These are phyloP conservation scores for Upupa epops DNA, from an alignment of 2,113 vertebrate species.

Conservation along the genomic window DNA sequence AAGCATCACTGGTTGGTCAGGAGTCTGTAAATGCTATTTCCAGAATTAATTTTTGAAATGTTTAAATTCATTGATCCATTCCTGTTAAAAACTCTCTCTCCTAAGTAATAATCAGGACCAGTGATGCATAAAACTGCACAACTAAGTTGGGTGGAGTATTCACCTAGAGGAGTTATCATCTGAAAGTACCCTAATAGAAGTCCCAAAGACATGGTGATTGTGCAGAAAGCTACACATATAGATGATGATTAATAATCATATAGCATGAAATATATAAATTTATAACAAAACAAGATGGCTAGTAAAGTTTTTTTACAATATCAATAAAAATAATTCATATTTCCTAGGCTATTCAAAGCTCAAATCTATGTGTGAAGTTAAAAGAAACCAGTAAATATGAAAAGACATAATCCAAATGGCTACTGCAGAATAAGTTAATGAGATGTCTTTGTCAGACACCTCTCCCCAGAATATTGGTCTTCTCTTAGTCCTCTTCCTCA, in stretches of 20 bases:
- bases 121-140: not conserved
- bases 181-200: not conserved
- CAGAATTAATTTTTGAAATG: not conserved
- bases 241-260: not conserved
- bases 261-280: not conserved
- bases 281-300: not conserved
- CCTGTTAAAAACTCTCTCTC: not conserved
- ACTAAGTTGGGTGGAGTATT: not conserved
- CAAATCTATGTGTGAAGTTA: not conserved
- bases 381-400: not conserved
- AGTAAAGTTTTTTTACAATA: not conserved
- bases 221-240: fast-evolving
- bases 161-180: not conserved
- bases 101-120: not conserved
- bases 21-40: not conserved
- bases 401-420: not conserved
- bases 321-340: not conserved
- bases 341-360: not conserved
- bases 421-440: not conserved
- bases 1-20: not conserved
- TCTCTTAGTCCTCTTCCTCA: not conserved
- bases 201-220: not conserved
- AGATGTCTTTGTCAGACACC: not conserved
- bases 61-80: not conserved
- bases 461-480: not conserved